Conservation (phyloP, 2,888 invertebrate species). For the Nephrotoma appendiculata region DNA sequence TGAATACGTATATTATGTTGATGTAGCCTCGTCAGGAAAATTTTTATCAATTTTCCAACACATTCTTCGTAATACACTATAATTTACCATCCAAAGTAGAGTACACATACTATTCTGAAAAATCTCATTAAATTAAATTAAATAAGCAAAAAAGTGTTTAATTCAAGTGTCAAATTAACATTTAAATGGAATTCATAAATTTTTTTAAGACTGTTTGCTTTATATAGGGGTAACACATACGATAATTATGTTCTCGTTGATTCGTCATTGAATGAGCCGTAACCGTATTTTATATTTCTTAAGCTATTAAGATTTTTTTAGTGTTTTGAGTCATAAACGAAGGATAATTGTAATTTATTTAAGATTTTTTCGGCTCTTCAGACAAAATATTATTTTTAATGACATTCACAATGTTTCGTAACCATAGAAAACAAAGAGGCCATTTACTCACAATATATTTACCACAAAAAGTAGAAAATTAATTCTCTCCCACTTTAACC, state of each 20-base stretch:
- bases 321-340: too few species aligned
- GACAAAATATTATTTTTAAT: too few species aligned
- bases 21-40: background rate
- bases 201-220: background rate
- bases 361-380: too few species aligned
- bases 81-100: background rate
- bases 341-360: too few species aligned
- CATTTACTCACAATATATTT: too few species aligned
- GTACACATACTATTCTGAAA: background rate
- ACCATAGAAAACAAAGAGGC: too few species aligned
- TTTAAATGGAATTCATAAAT: background rate
- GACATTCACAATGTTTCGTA: too few species aligned
- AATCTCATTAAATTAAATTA: background rate
- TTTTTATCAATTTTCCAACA: background rate
- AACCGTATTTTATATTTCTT: background rate
- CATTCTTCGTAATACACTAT: background rate
- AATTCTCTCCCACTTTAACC: too few species aligned
- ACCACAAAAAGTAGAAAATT: too few species aligned
- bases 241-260: background rate
- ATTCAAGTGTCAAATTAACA: background rate
- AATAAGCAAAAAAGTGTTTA: background rate
- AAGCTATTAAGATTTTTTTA: background rate
- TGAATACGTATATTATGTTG: background rate
- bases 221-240: background rate
- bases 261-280: too few species aligned